Evolutionary conservation across 64 coral and sea anemone species (phyloP).

Genomic region (Orbicella faveolata): DNA sequence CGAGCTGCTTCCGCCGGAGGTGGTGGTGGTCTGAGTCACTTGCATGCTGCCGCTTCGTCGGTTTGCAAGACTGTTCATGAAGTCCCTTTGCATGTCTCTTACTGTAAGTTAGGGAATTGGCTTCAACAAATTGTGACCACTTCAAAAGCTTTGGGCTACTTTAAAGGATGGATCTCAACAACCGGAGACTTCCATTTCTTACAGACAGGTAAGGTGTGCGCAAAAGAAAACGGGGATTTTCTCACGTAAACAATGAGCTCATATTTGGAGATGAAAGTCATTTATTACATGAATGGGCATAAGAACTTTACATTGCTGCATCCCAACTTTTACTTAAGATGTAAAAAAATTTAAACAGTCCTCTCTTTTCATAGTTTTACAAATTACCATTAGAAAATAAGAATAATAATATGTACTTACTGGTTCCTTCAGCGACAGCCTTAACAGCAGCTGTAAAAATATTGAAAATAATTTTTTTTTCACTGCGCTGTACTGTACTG

Average conservation of each 20-base stretch:
- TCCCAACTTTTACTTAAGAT: too few relatives aligned
- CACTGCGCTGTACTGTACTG: too few relatives aligned
- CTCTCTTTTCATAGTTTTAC: too few relatives aligned
- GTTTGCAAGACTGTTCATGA: constrained; percentile 17
- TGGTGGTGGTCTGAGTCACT: neutral
- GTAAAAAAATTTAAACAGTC: too few relatives aligned
- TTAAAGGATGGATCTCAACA: neutral
- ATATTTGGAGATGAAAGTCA: too few relatives aligned
- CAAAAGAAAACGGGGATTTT: neutral
- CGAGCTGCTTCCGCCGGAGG: neutral
- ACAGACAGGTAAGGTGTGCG: neutral
- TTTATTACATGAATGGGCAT: too few relatives aligned
- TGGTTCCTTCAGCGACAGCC: constrained; percentile 12
- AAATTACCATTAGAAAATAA: neutral
- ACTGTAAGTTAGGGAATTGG: neutral
- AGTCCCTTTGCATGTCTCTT: neutral
- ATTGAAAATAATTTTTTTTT: neutral
- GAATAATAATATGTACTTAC: neutral
- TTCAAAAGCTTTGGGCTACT: too few relatives aligned
- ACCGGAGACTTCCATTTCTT: neutral
- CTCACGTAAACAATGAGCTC: too few relatives aligned
- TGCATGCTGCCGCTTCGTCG: neutral
- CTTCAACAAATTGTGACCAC: too few relatives aligned
- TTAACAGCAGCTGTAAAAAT: constrained; percentile 7
- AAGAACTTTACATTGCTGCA: too few relatives aligned